These are phyloP conservation scores for Centropyge bicolor DNA, from an alignment of 2,797 vertebrate genomes.

Conservation along the genomic window DNA sequence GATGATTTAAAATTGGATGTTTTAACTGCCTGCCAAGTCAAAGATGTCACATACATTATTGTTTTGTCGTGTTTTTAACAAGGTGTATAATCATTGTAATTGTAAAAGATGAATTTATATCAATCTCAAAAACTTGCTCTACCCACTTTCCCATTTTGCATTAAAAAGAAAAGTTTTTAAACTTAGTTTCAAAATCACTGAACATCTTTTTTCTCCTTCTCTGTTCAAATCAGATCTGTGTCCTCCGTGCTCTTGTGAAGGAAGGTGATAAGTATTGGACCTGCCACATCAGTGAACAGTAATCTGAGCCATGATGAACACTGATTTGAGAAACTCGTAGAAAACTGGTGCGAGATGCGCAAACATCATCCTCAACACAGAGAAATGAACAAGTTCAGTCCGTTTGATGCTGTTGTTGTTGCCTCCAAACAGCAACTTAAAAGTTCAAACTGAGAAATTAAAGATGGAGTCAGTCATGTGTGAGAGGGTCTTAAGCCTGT, in stretches of 20 bases:
- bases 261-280: not conserved
- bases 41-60: not conserved
- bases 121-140: not conserved
- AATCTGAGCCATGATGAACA: not conserved
- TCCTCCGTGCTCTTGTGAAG: not conserved
- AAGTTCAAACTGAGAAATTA: constrained; percentile 79
- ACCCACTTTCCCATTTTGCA: not conserved
- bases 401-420: constrained; percentile 53
- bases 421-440: constrained; percentile 66
- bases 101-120: not conserved
- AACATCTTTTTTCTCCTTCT: not conserved
- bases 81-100: too few relatives aligned
- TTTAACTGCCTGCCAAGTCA: not conserved
- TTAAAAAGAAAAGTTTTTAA: not conserved
- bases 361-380: constrained; percentile 44
- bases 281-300: constrained; percentile 27
- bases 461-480: constrained; percentile 76
- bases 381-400: constrained; percentile 45
- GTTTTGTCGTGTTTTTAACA: too few relatives aligned
- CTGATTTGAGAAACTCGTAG: constrained; percentile 18
- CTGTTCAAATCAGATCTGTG: constrained; percentile 4
- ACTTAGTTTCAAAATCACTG: not conserved
- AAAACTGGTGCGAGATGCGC: constrained; percentile 30
- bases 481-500: constrained; percentile 71
- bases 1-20: constrained; percentile 3